A percentile compares a stretch with the other conserved stretches of the same genome.
Evolutionary conservation across 1,140 invertebrate genomes (phyloP).

Genomic region (Helicoverpa zea): DNA sequence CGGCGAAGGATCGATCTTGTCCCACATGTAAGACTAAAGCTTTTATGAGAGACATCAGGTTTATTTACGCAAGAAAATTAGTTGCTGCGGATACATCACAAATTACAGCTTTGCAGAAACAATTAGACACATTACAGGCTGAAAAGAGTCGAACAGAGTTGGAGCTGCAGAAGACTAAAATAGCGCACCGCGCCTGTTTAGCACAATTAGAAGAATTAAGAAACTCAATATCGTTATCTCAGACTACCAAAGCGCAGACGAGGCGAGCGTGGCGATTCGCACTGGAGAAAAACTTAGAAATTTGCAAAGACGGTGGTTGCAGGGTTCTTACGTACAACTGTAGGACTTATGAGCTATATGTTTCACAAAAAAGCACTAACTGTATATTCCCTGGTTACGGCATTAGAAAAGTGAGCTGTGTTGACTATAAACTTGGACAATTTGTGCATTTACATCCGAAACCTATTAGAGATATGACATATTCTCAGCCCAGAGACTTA

Average conservation of each 20-base stretch:
- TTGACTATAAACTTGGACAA: conserved; percentile 87
- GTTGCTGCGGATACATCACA: conserved; percentile 86
- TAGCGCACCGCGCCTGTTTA: conserved; percentile 81
- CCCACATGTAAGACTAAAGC: conserved; percentile 96
- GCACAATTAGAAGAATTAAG: conserved; percentile 81
- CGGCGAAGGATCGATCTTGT: conserved; percentile 87
- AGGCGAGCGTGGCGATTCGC: conserved; percentile 83
- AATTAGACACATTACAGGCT: conserved; percentile 80
- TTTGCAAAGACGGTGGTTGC: conserved; percentile 90
- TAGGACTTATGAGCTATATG: conserved; percentile 88
- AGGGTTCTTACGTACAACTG: conserved; percentile 92
- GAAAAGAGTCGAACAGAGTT: conserved; percentile 76
- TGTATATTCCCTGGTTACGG: conserved; percentile 92
- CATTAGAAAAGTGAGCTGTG: conserved; percentile 91
- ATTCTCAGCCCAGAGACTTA: conserved; percentile 90
- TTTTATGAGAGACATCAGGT: conserved; percentile 90
- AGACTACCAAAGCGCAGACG: neutral
- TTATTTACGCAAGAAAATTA: conserved; percentile 88
- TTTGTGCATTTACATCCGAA: conserved; percentile 90
- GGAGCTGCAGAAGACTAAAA: conserved; percentile 74
- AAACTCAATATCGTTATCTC: conserved; percentile 53
- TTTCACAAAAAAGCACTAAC: conserved; percentile 91
- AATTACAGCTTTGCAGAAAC: conserved; percentile 85
- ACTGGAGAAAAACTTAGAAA: conserved; percentile 89
- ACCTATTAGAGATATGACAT: conserved; percentile 92